Base-by-base conservation (phyloP, 2,888 invertebrate genomes). In the Caenorhabditis sinica region DNA sequence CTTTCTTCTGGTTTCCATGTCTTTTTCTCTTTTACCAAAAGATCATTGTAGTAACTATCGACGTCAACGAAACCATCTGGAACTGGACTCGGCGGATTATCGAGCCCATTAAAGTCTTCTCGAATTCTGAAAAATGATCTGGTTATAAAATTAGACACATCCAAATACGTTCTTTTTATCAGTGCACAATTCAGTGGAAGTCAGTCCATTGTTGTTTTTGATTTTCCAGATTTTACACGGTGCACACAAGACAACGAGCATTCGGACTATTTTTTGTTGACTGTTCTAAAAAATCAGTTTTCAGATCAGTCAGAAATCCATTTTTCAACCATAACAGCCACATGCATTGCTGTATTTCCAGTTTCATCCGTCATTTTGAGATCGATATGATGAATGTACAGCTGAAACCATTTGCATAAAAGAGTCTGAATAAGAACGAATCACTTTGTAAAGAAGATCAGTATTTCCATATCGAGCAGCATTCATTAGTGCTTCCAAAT, bases 311-410 rank as follows among this genome's bases (percentile, higher is more conserved):
- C 13, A 11, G 36, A 72, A 28, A 40, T 25, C 33, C 33, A 82
- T 58, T 49, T 33, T 25, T 68, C 25, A 30, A 83, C 73, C 82
- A 82, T 86, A 8, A 83, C 83, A 15, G 88, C 88, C 36, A 86
- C 71, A 63, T 88, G 88, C 65, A 86, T 79, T 0, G 88, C 88
- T 56, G 79, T 88, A 56, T 88, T 88, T 17, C 88, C 88, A 9
- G 77, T 72, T 28, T 83, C 85, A 58, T 86, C 85, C 2, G 61
- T 63, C 66, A 75, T 80, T 74, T 65, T 77, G 40, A 88, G 65
- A 40, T 86, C 83, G 23, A 86, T 53, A 45, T 82, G 77, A 66
- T 85, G 69, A 28, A 82, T 40, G 43, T 82, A 85, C 3, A 85
- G 56, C 82, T 85, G 74, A 58, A 85, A 71, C n/a, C n/a, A n/a